Percentiles rank a stretch among this genome's conserved stretches.
Conservation (phyloP, 2,888 invertebrate genomes). For the Cryptus viduatorius region DNA sequence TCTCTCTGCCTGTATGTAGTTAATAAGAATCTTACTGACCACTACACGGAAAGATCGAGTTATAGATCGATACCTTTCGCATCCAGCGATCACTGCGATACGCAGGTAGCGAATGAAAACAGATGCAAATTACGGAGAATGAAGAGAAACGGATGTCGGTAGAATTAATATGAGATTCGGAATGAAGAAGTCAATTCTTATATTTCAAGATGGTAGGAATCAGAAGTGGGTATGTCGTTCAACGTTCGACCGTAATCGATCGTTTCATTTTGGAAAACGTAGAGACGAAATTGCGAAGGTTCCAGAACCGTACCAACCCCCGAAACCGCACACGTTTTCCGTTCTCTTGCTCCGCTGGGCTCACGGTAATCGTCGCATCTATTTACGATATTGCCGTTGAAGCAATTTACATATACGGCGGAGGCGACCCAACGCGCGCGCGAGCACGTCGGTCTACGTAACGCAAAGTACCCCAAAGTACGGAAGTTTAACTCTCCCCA, state of each 20-base stretch:
- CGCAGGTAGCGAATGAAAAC: neutral
- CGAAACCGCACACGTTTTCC: conserved; percentile 1
- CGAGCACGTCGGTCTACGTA: conserved; percentile 38
- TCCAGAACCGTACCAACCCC: neutral
- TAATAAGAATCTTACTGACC: neutral
- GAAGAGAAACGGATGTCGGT: neutral
- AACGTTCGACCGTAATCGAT: conserved; percentile 23
- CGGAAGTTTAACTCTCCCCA: conserved; percentile 55
- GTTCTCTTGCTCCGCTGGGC: conserved; percentile 17
- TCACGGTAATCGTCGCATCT: conserved; percentile 52
- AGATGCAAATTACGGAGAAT: neutral
- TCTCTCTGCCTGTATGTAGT: neutral
- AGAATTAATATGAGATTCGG: neutral
- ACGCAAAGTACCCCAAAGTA: conserved; percentile 64
- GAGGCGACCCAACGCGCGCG: conserved; percentile 7
- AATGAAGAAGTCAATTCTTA: neutral
- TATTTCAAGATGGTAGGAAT: neutral
- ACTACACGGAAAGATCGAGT: too few species aligned
- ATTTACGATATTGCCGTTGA: conserved; percentile 54
- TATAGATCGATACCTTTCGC: too few species aligned
- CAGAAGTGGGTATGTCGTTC: neutral
- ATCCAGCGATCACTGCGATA: neutral
- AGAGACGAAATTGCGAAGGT: neutral
- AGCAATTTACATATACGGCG: conserved; percentile 57
- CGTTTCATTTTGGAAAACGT: conserved; percentile 28